Evolutionary conservation across 1,140 invertebrate species (phyloP).

Genomic region (Drosophila auraria): DNA sequence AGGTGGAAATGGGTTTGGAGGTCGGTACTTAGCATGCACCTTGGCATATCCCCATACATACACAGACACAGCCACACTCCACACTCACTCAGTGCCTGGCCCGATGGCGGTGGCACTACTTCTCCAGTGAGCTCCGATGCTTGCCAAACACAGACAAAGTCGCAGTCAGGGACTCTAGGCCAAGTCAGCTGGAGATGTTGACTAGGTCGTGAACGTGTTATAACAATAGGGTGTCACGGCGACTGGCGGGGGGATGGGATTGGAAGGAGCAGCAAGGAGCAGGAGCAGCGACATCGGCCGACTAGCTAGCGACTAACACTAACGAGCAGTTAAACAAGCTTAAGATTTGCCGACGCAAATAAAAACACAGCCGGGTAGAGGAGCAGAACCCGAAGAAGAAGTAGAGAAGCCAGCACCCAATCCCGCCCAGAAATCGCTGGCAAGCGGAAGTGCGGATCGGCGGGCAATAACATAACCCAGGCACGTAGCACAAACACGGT

Average conservation of each 20-base stretch:
- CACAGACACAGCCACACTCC: constrained; percentile 47
- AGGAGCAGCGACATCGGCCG: constrained; percentile 17
- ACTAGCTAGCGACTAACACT: constrained; percentile 73
- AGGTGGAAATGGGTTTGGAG: constrained; percentile 43
- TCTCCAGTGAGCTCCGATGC: constrained; percentile 62
- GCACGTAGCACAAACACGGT: constrained; percentile 84
- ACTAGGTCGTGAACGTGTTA: constrained; percentile 75
- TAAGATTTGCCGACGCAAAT: constrained; percentile 82
- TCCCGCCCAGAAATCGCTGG: constrained; percentile 25
- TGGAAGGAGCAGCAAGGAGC: not conserved
- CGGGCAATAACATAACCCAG: constrained; percentile 83
- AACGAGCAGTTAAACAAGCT: constrained; percentile 84
- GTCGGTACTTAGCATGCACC: constrained; percentile 77
- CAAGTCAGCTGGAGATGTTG: constrained; percentile 47
- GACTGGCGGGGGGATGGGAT: constrained; percentile 10
- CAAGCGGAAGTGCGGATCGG: constrained; percentile 65
- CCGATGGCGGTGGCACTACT: constrained; percentile 46
- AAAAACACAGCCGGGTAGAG: constrained; percentile 63
- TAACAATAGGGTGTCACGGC: constrained; percentile 77
- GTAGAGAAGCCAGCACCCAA: not conserved
- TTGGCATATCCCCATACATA: constrained; percentile 44
- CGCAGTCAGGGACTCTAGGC: constrained; percentile 28
- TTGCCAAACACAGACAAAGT: constrained; percentile 71
- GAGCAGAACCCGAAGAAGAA: not conserved
- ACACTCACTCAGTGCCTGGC: constrained; percentile 22